phyloP scores from a whole-genome alignment of 2,888 invertebrate species.

The Drosophila basisetae region DNA sequence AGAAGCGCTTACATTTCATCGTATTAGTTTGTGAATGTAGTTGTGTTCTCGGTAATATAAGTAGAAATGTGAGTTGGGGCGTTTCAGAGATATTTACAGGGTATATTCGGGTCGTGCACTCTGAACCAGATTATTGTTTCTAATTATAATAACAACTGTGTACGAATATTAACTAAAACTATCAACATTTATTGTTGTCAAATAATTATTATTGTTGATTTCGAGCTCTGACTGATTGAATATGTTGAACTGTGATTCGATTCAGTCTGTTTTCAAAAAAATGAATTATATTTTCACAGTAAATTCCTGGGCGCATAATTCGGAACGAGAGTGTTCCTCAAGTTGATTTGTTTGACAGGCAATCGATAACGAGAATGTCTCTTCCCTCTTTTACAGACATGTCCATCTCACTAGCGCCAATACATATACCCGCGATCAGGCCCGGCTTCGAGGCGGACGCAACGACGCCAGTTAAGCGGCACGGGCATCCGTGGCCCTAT shows the following conservation, averaged over 20 bases:
- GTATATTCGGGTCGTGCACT: neutral
- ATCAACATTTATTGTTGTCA: neutral
- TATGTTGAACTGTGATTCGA: neutral
- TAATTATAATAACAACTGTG: neutral
- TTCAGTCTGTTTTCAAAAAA: neutral
- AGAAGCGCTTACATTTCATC: neutral
- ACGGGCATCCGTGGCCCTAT: slow-evolving; percentile 85
- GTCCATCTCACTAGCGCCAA: slow-evolving; percentile 88
- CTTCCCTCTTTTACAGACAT: slow-evolving; percentile 85
- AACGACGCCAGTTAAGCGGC: slow-evolving; percentile 85
- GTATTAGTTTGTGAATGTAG: neutral
- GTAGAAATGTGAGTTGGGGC: neutral
- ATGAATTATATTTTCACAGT: neutral
- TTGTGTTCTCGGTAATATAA: neutral
- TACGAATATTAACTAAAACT: neutral
- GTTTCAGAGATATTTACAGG: neutral
- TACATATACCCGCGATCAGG: slow-evolving; percentile 96
- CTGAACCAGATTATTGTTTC: neutral
- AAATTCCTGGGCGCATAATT: neutral
- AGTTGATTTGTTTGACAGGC: slow-evolving; percentile 6
- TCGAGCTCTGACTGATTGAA: neutral
- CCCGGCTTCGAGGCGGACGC: slow-evolving; percentile 87
- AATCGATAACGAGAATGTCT: slow-evolving; percentile 10
- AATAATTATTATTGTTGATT: neutral
- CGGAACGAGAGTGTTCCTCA: neutral